Evolutionary conservation across 2,113 vertebrate genomes (phyloP).

Genomic region (Sylvilagus bachmani): DNA sequence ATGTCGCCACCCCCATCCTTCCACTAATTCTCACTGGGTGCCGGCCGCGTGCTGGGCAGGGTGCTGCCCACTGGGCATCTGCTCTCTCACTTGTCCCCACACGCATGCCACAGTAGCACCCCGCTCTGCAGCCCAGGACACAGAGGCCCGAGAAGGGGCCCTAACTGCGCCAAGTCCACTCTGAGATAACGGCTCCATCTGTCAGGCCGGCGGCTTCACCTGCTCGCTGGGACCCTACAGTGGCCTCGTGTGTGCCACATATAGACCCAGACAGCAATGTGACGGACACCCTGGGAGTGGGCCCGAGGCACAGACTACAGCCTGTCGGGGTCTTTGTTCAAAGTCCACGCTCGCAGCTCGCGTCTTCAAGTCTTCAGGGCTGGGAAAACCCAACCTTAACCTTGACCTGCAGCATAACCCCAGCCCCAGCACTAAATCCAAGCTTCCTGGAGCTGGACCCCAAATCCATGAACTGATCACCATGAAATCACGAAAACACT

Average conservation of each 20-base stretch:
- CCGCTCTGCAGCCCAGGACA: not conserved
- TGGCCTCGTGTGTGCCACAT: not conserved
- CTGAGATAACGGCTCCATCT: not conserved
- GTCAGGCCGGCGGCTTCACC: accelerated
- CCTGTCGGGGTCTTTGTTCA: not conserved
- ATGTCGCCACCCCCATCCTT: not conserved
- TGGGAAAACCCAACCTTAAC: not conserved
- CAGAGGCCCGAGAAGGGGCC: not conserved
- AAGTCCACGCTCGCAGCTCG: not conserved
- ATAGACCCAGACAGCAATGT: not conserved
- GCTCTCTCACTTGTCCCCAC: not conserved
- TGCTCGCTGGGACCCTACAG: not conserved
- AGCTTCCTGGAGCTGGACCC: not conserved
- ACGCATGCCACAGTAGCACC: no score
- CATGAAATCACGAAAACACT: not conserved
- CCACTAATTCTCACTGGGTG: not conserved
- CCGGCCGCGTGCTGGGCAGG: not conserved
- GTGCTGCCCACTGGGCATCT: not conserved
- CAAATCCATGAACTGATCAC: not conserved
- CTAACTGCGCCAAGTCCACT: no score
- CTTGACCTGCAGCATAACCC: not conserved
- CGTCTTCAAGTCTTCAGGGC: not conserved
- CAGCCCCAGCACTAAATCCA: not conserved
- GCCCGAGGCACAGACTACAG: not conserved
- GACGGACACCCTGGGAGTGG: accelerated